Conservation (phyloP, 2,888 invertebrate genomes). For the Desoria tigrina region DNA sequence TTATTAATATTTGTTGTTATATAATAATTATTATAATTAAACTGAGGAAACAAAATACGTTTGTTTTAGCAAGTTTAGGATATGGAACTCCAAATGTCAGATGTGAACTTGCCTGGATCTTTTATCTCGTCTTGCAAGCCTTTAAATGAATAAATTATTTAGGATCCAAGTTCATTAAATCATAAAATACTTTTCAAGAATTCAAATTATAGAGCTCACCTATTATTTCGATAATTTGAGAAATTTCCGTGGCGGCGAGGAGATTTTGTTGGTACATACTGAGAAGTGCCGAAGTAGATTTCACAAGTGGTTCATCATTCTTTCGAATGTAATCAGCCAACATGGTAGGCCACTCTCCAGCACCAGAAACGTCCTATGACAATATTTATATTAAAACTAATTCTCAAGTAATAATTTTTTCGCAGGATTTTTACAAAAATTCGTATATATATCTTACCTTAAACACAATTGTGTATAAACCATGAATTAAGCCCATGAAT, state of each 20-base stretch:
- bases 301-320: slow-evolving; percentile 86
- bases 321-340: slow-evolving; percentile 91
- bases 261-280: slow-evolving; percentile 82
- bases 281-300: slow-evolving; percentile 81
- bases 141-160: slow-evolving; percentile 21
- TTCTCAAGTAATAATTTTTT: not conserved
- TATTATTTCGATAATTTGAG: slow-evolving; percentile 89
- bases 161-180: too few relatives aligned
- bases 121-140: slow-evolving; percentile 34
- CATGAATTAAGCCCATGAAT: slow-evolving; percentile 81
- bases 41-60: too few relatives aligned
- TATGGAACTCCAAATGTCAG: slow-evolving; percentile 2
- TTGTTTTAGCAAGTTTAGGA: slow-evolving; percentile 3
- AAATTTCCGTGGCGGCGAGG: slow-evolving; percentile 83
- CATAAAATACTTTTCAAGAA: too few relatives aligned
- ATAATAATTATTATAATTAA: too few relatives aligned
- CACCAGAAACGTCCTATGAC: slow-evolving; percentile 59
- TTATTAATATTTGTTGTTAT: too few relatives aligned
- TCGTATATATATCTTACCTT: slow-evolving; percentile 64
- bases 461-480: slow-evolving; percentile 80
- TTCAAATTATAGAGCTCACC: too few relatives aligned
- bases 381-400: not conserved
- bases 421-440: slow-evolving; percentile 13
- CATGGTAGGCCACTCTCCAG: slow-evolving; percentile 85
- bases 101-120: not conserved